Conservation (phyloP, 1,140 invertebrate species). For the Drosophila mayri region DNA sequence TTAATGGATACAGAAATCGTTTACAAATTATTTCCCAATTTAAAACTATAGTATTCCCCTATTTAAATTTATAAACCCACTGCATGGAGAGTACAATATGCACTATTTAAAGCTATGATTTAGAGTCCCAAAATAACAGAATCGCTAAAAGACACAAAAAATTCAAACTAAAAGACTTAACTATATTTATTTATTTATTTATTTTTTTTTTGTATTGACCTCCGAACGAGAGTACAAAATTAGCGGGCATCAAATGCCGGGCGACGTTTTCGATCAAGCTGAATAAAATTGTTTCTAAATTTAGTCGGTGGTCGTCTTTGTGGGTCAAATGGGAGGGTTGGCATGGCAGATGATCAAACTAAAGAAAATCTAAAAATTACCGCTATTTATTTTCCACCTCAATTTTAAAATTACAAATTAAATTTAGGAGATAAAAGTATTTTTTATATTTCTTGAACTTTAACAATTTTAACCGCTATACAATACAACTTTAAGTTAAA, state of each 20-base stretch:
- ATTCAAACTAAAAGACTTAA: conserved; percentile 26
- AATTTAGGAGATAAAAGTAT: background rate
- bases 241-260: conserved; percentile 69
- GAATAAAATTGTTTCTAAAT: conserved; percentile 68
- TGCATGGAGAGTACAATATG: background rate
- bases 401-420: background rate
- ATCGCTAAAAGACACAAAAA: conserved; percentile 1
- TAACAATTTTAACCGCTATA: no score
- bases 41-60: no score
- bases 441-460: background rate
- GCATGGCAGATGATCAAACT: conserved; percentile 4
- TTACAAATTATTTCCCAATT: background rate
- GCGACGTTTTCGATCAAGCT: conserved; percentile 60
- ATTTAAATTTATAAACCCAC: background rate
- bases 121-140: background rate
- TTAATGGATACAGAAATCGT: no score
- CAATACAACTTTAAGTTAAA: no score
- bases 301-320: conserved; percentile 48
- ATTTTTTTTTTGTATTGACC: conserved; percentile 43
- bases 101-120: background rate
- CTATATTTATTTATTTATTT: conserved; percentile 10
- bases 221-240: conserved; percentile 71
- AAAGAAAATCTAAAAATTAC: background rate
- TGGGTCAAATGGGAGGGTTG: conserved; percentile 55
- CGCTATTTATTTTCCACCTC: background rate